Conservation (phyloP, 2,113 vertebrate genomes). For the Oreocharis arfaki region DNA sequence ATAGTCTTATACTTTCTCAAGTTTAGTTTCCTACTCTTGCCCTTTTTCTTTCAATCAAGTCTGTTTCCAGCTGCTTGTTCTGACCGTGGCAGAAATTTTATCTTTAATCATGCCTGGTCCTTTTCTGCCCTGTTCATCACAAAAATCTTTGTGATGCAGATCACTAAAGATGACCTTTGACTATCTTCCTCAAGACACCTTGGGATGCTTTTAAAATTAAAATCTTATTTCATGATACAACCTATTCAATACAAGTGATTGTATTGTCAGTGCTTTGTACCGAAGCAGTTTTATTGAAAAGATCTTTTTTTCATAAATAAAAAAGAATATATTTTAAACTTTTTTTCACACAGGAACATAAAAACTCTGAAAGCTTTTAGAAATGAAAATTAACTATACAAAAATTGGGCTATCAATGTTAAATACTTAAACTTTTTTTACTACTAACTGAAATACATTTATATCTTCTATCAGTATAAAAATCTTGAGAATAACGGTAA, state of each 20-base stretch:
- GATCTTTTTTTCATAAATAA: conserved; percentile 54
- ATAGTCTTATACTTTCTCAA: neutral
- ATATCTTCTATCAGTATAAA: conserved; percentile 50
- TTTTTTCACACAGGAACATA: conserved; percentile 36
- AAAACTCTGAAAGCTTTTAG: conserved; percentile 43
- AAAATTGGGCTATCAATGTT: conserved; percentile 44
- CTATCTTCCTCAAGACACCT: neutral
- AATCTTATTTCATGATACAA: neutral
- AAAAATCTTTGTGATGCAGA: neutral
- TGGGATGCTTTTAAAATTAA: neutral
- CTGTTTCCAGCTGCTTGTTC: neutral
- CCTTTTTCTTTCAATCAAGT: neutral
- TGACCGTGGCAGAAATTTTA: neutral
- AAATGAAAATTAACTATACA: conserved; percentile 60
- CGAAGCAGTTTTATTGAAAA: conserved; percentile 65
- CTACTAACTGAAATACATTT: conserved; percentile 49
- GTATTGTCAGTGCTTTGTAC: neutral
- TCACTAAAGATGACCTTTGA: neutral
- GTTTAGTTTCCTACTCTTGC: neutral
- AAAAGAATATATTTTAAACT: conserved; percentile 58
- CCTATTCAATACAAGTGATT: neutral
- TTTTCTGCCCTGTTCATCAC: neutral
- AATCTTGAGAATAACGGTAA: conserved; percentile 1
- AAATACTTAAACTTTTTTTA: conserved; percentile 42
- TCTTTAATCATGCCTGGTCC: neutral